These are phyloP conservation scores for Lucilia sericata DNA, from an alignment of 1,140 invertebrate genomes.

Conservation along the genomic window DNA sequence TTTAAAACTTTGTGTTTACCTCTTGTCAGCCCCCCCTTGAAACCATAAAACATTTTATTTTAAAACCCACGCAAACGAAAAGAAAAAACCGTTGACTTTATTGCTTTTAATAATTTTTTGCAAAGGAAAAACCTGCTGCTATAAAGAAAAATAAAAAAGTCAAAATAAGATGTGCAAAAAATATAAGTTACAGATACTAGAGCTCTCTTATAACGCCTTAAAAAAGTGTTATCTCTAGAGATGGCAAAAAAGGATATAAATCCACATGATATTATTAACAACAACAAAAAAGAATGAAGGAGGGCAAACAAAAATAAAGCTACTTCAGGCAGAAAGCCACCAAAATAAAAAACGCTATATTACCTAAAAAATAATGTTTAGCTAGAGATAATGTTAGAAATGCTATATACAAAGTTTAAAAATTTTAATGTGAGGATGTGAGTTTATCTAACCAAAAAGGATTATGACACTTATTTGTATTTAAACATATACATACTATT, in stretches of 20 bases:
- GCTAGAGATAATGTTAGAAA: background rate
- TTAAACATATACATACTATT: background rate
- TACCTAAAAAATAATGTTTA: background rate
- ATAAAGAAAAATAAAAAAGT: background rate
- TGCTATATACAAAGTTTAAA: background rate
- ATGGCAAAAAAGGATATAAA: background rate
- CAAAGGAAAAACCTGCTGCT: background rate
- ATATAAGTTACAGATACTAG: background rate
- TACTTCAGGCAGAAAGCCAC: constrained; percentile 3
- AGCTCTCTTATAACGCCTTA: background rate
- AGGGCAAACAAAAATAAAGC: background rate
- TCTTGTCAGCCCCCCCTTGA: background rate
- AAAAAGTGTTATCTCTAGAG: background rate
- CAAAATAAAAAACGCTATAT: background rate
- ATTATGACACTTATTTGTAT: constrained; percentile 8
- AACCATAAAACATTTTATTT: background rate
- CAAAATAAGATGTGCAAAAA: background rate
- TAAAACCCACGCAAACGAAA: background rate
- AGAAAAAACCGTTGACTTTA: background rate
- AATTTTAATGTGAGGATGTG: background rate
- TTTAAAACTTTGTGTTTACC: no score
- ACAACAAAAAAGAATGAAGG: no score
- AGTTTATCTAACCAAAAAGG: background rate
- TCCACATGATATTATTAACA: background rate
- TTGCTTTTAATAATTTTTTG: constrained; percentile 9